These are phyloP conservation scores for Priocnemis perturbator DNA, from an alignment of 2,888 invertebrate genomes.

Conservation along the genomic window DNA sequence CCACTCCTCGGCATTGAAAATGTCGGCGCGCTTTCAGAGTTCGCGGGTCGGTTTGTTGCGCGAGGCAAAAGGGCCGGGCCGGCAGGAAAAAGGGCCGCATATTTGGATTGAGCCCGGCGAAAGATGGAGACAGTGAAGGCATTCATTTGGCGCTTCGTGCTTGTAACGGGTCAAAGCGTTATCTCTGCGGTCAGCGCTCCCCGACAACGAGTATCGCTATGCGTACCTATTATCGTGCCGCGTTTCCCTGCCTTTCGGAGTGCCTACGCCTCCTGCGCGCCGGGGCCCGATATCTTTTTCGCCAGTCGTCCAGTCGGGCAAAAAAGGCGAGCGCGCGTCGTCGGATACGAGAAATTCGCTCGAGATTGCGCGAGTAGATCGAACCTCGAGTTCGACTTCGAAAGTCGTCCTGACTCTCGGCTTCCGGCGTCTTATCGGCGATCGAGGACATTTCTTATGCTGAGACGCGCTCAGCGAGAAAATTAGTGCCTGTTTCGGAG, in stretches of 20 bases:
- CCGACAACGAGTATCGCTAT: slow-evolving; percentile 70
- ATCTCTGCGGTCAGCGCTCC: slow-evolving; percentile 74
- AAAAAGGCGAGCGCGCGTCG: too few relatives aligned
- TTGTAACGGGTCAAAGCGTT: slow-evolving; percentile 74
- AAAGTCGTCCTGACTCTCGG: too few relatives aligned
- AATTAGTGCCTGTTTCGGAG: too few relatives aligned
- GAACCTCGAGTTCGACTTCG: too few relatives aligned
- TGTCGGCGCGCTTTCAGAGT: slow-evolving; percentile 17
- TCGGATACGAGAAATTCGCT: not conserved
- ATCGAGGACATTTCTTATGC: too few relatives aligned
- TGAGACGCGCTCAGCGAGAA: too few relatives aligned
- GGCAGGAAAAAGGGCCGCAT: slow-evolving; percentile 55
- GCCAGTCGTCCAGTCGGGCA: slow-evolving; percentile 8
- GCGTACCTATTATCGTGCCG: slow-evolving; percentile 60
- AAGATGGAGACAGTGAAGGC: slow-evolving; percentile 70
- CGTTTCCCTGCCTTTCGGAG: slow-evolving; percentile 40
- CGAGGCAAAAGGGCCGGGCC: slow-evolving; percentile 42
- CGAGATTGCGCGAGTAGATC: too few relatives aligned
- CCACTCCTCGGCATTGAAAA: not conserved
- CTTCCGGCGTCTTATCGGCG: too few relatives aligned
- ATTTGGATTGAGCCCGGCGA: slow-evolving; percentile 50
- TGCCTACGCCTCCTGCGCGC: slow-evolving; percentile 34
- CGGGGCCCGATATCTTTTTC: slow-evolving; percentile 35
- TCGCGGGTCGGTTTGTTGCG: not conserved
- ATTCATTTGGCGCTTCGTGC: slow-evolving; percentile 70